phyloP scores from a whole-genome alignment of 2,797 vertebrate species.

The Chromis chromis region DNA sequence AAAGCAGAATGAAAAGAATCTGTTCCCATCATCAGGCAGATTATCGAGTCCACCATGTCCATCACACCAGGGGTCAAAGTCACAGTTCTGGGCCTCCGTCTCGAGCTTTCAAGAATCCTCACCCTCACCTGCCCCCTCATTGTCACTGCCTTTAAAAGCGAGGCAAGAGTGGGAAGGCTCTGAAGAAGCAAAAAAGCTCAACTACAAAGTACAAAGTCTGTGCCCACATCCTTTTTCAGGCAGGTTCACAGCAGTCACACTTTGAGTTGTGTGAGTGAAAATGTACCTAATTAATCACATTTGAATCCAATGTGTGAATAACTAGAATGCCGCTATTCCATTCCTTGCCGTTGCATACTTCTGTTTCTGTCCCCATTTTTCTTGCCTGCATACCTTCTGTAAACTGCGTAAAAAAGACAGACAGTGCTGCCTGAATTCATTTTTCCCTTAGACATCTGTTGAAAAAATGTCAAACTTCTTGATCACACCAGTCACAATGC shows the following conservation, averaged over 20 bases:
- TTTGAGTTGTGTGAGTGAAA: neutral
- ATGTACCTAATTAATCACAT: constrained; percentile 2
- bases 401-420: neutral
- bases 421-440: too few relatives aligned
- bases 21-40: neutral
- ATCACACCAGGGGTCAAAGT: constrained; percentile 32
- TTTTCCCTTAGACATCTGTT: too few relatives aligned
- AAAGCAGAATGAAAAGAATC: constrained; percentile 5
- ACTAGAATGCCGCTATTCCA: neutral
- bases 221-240: neutral
- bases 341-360: neutral
- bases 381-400: neutral
- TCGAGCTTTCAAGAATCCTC: constrained; percentile 12
- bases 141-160: constrained; percentile 1
- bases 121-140: neutral
- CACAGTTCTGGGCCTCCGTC: neutral
- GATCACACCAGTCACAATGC: too few relatives aligned
- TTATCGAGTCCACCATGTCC: constrained; percentile 41
- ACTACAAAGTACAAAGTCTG: neutral
- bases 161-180: neutral
- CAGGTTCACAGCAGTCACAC: constrained; percentile 4
- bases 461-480: too few relatives aligned
- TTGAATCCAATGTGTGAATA: neutral
- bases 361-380: neutral
- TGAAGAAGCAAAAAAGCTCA: neutral